Conservation (phyloP, 2,113 vertebrate species). For the Solea solea region DNA sequence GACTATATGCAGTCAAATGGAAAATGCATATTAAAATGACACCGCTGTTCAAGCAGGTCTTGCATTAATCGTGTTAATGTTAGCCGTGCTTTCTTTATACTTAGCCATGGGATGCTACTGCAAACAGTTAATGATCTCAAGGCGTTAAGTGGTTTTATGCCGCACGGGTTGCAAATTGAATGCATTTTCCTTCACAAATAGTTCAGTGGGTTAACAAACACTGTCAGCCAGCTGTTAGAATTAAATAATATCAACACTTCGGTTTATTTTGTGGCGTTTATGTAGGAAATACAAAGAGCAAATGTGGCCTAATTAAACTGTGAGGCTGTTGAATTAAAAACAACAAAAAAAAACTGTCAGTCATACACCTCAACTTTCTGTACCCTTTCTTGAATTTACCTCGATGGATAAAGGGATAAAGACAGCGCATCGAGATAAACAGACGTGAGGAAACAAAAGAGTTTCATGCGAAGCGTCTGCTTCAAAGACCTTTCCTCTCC, state of each 20-base stretch:
- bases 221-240: too few relatives aligned
- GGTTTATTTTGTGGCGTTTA: too few relatives aligned
- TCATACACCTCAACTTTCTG: too few relatives aligned
- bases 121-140: constrained; percentile 35
- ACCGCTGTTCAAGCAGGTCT: constrained; percentile 19
- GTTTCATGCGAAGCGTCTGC: constrained; percentile 24
- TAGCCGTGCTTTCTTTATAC: constrained; percentile 26
- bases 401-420: constrained; percentile 43
- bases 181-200: too few relatives aligned
- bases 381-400: constrained; percentile 32
- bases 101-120: constrained; percentile 46
- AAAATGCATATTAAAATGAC: not conserved
- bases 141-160: constrained; percentile 37
- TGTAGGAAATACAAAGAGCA: too few relatives aligned
- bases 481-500: constrained; percentile 60
- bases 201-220: too few relatives aligned
- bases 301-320: too few relatives aligned
- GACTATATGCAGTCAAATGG: not conserved
- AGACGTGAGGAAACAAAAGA: constrained; percentile 40
- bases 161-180: not conserved
- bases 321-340: too few relatives aligned
- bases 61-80: constrained; percentile 49
- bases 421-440: constrained; percentile 12
- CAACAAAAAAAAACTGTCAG: too few relatives aligned
- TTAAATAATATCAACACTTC: too few relatives aligned